These are phyloP conservation scores for Leptura quadrifasciata DNA, from an alignment of 2,888 invertebrate species.

Conservation along the genomic window DNA sequence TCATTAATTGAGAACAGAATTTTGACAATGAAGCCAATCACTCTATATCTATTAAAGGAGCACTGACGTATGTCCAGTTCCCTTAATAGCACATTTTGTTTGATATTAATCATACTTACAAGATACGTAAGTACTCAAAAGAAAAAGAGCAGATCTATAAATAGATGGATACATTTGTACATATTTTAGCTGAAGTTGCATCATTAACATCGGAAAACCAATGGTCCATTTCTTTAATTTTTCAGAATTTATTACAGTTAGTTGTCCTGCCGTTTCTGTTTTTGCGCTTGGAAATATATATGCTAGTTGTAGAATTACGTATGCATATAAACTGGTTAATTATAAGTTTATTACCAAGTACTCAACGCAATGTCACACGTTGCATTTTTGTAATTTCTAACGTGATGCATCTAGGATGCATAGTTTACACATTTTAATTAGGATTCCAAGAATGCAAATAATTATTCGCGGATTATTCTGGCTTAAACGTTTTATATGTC, in stretches of 20 bases:
- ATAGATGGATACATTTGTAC: background rate
- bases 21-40: too few species aligned
- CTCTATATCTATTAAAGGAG: too few species aligned
- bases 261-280: background rate
- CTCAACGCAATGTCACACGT: background rate
- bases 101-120: too few species aligned
- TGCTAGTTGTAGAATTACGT: background rate
- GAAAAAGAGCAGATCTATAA: too few species aligned
- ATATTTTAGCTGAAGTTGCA: background rate
- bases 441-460: background rate
- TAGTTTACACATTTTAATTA: background rate
- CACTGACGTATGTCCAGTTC: too few species aligned
- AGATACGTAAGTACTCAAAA: too few species aligned
- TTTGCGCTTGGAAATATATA: background rate
- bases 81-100: too few species aligned
- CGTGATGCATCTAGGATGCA: constrained; percentile 2
- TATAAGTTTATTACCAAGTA: constrained; percentile 6
- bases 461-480: background rate
- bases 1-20: too few species aligned
- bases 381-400: background rate
- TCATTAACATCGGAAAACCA: background rate
- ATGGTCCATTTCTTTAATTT: constrained; percentile 3
- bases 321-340: constrained; percentile 14
- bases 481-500: background rate
- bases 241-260: constrained; percentile 7